phyloP scores from a whole-genome alignment of 92 coral and sea anemone species.

The Phymanthus crucifer region DNA sequence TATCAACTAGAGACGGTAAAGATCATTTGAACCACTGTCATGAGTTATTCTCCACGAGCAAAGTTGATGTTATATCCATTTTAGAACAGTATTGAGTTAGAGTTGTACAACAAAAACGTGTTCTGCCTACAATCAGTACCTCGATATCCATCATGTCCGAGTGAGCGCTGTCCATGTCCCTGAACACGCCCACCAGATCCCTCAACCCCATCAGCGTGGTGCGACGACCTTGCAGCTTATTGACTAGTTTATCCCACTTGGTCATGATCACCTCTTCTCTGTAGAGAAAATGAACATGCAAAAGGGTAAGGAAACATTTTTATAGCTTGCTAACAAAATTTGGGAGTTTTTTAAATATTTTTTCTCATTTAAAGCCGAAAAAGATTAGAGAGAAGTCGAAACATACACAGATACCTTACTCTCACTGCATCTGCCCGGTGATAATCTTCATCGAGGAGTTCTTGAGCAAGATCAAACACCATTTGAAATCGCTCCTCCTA shows the following conservation, averaged over 20 bases:
- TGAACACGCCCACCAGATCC: constrained; percentile 90
- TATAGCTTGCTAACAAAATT: neutral
- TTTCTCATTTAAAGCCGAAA: no score
- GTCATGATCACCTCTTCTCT: constrained; percentile 95
- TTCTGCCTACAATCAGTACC: no score
- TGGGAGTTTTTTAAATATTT: neutral
- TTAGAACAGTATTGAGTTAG: no score
- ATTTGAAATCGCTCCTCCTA: constrained; percentile 93
- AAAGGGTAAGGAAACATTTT: neutral
- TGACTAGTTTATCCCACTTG: constrained; percentile 92
- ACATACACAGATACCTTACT: no score
- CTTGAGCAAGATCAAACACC: constrained; percentile 90
- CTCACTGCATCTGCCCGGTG: constrained; percentile 79
- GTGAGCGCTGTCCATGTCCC: constrained; percentile 93
- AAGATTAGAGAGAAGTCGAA: no score
- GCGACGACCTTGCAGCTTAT: constrained; percentile 79
- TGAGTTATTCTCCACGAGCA: no score
- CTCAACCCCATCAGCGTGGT: constrained; percentile 76
- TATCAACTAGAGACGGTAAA: no score
- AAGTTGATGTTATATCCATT: no score
- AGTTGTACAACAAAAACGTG: neutral
- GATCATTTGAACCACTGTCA: no score
- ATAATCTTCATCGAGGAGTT: constrained; percentile 86
- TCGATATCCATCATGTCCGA: constrained; percentile 86
- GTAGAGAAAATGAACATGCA: neutral